A percentile compares a stretch with the other conserved stretches of the same genome.
Evolutionary conservation across 2,888 invertebrate genomes (phyloP).

Genomic region (Dione juno): DNA sequence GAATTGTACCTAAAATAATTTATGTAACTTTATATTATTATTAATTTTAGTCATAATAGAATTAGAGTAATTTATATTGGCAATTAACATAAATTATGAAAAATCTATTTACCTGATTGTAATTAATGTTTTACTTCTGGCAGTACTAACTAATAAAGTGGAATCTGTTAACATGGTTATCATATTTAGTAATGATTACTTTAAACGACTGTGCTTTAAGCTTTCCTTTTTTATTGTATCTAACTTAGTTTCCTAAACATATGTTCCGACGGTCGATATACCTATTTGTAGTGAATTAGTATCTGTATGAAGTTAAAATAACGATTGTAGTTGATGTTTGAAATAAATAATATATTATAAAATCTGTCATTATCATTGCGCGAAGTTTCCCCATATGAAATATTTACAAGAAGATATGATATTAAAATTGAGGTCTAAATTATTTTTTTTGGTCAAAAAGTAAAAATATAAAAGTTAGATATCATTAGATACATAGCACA

Average conservation of each 20-base stretch:
- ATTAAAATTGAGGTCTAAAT: too few relatives aligned
- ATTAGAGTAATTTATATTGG: slow-evolving; percentile 69
- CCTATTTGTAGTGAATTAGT: slow-evolving; percentile 39
- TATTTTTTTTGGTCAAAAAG: too few relatives aligned
- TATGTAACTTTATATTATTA: slow-evolving; percentile 61
- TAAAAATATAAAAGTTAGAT: too few relatives aligned
- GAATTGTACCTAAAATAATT: slow-evolving; percentile 60
- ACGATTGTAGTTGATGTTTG: slow-evolving; percentile 59
- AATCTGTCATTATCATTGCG: slow-evolving; percentile 35
- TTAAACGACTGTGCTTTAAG: slow-evolving; percentile 42
- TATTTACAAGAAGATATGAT: neutral
- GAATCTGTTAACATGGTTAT: slow-evolving; percentile 14
- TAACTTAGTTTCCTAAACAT: slow-evolving; percentile 31
- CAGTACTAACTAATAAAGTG: slow-evolving; percentile 41
- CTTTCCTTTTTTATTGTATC: slow-evolving; percentile 36
- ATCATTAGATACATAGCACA: too few relatives aligned
- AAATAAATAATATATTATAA: slow-evolving; percentile 56
- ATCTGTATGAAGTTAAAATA: slow-evolving; percentile 51
- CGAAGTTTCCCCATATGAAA: neutral
- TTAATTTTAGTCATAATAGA: slow-evolving; percentile 58
- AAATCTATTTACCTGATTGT: slow-evolving; percentile 36
- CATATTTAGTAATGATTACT: slow-evolving; percentile 12
- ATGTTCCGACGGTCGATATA: slow-evolving; percentile 45
- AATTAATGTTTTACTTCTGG: slow-evolving; percentile 35
- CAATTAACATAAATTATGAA: slow-evolving; percentile 48